Evolutionary conservation across 2,888 invertebrate genomes (phyloP), one percentile per base, ranked within the genome.

Genomic region (Lithophane ornitopus): DNA sequence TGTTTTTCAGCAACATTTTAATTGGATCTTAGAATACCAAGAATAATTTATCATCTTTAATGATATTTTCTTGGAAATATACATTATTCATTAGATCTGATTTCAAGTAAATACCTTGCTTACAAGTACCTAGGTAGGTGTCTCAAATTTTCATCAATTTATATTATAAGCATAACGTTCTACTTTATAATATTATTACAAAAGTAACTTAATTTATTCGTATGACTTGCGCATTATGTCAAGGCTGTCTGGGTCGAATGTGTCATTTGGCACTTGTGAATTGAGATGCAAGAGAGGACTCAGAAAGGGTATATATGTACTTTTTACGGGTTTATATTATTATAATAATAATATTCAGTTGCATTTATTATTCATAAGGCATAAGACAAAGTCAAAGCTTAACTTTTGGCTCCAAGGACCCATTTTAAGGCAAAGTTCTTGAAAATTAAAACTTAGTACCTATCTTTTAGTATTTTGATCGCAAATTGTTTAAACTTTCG

Each of bases 201-300:
- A 73, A 73, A 70, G 22, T 80, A 58, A 65, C 12, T 61, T 74
- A 71, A 69, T 80, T 78, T 76, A 69, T 81, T 80, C 49, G 34
- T 82, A 66, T 82, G 84, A 79, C 74, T 85, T 79, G 85, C 74
- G 70, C 22, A 34, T 61, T 67, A 58, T 46, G 49, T 84, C 72
- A 76, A 84, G 74, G 76, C 56, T 85, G 85, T 85, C 84, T 85
- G 85, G 79, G 85, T 61, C 85, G 46, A 74, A 28, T 19, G 65
- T 72, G 71, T 74, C 74, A 73, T 70, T 69, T 62, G 46, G 59
- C 26, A 79, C 41, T 56, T n/a, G n/a, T 44, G 68, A 65, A 54
- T 74, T 65, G 11, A 56, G 16, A 72, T 70, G 70, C 22, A 41
- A 28, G 16, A 71, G 65, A 69, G 49, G 16, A 22, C 39, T 65